phyloP scores from a whole-genome alignment of 2,888 invertebrate genomes.

The Diarsia mendica region DNA sequence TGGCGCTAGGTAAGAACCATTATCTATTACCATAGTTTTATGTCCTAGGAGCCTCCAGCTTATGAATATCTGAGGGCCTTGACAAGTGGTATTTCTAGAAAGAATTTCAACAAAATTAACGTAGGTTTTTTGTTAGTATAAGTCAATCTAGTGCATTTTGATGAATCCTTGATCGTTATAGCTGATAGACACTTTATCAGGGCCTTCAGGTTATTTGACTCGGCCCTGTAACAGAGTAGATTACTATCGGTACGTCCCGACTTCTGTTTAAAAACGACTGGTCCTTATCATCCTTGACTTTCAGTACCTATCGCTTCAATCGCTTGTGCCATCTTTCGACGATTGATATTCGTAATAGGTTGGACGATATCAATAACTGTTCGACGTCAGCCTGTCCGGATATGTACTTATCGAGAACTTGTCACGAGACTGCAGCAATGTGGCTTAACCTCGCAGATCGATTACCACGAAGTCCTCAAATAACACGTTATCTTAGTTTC shows the following conservation, averaged over 20 bases:
- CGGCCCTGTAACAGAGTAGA: neutral
- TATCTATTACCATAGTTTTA: neutral
- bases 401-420: neutral
- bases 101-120: neutral
- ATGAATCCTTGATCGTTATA: neutral
- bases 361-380: neutral
- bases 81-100: neutral
- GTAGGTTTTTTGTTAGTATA: neutral
- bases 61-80: no score
- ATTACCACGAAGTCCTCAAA: slow-evolving; percentile 33
- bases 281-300: neutral
- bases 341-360: neutral
- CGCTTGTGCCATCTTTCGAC: neutral
- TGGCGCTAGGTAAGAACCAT: slow-evolving; percentile 91
- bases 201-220: neutral
- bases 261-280: neutral
- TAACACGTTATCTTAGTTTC: slow-evolving; percentile 43
- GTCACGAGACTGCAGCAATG: neutral
- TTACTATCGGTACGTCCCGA: neutral
- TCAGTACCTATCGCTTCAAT: no score
- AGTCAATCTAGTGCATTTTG: neutral
- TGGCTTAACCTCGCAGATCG: slow-evolving; percentile 29
- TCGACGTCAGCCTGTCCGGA: neutral
- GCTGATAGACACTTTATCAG: neutral
- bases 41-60: no score